Evolutionary conservation across 2,888 invertebrate genomes (phyloP), one percentile per base, ranked within the genome.

Genomic region (Tipula lateralis): DNA sequence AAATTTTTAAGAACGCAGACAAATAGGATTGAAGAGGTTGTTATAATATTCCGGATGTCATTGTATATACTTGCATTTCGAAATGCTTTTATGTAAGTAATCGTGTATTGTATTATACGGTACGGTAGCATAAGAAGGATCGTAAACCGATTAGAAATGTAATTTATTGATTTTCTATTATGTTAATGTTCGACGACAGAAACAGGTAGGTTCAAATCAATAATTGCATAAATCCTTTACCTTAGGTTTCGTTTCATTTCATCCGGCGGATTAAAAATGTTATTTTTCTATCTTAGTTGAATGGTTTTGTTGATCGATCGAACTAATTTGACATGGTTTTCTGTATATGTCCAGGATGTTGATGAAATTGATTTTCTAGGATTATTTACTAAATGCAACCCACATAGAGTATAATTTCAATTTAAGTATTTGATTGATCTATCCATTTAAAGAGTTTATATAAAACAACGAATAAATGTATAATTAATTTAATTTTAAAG

Each of bases 1-100:
- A 66, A 66, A 24, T 13, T 44, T 44, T 66, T 24, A 24, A 13
- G 3, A 44, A 13, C 6, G 9, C 9, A 66, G 1, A 66, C 9
- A 50, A 66, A 24, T 66, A 66, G 66, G 24, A 66, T 66, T 66
- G 66, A 66, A 66, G 66, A 66, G 66, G 66, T 66, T 66, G 66
- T 66, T 66, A n/a, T n/a, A 66, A 66, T 66, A 66, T 66, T 66
- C 66, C 66, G 66, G 66, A 66, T 24, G 66, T 66, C 66, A 66
- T 50, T 19, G 19, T 66, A 24, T n/a, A n/a, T 66, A 66, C 24
- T 24, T 24, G 16, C 39, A 44, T 13, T 44, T 3, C 24, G 24
- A 24, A 66, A 66, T 66, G 9, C n/a, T n/a, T n/a, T n/a, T n/a
- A n/a, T n/a, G 19, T 66, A 9, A 66, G n/a, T 66, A 66, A 66